A percentile compares a stretch with the other conserved stretches of the same genome.
These are phyloP conservation scores for Drosophila neonasuta DNA, from an alignment of 2,888 invertebrate genomes.

Conservation along the genomic window DNA sequence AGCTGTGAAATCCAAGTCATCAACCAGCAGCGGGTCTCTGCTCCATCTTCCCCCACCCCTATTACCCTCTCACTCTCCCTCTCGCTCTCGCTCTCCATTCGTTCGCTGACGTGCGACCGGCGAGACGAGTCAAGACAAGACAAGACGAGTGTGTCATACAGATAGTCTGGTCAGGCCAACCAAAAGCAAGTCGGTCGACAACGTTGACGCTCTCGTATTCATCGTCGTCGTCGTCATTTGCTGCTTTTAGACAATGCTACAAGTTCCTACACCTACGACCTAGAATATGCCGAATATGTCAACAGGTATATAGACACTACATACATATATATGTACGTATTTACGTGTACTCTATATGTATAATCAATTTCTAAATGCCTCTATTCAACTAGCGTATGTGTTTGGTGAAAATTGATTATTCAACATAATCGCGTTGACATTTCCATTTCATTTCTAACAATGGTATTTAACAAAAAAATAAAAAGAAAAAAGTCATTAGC, in stretches of 20 bases:
- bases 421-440: slow-evolving; percentile 28
- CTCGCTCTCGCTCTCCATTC: slow-evolving; percentile 6
- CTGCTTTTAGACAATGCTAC: slow-evolving; percentile 73
- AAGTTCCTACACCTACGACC: slow-evolving; percentile 77
- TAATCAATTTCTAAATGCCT: slow-evolving; percentile 37
- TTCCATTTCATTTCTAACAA: slow-evolving; percentile 32
- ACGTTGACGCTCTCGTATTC: slow-evolving; percentile 12
- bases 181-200: slow-evolving; percentile 26
- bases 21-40: slow-evolving; percentile 23
- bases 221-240: slow-evolving; percentile 62
- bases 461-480: slow-evolving; percentile 13
- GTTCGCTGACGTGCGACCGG: slow-evolving; percentile 35
- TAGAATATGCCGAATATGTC: slow-evolving; percentile 77
- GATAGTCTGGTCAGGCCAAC: slow-evolving; percentile 52
- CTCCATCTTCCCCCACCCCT: background rate
- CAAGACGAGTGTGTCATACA: slow-evolving; percentile 48
- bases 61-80: background rate
- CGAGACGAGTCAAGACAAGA: slow-evolving; percentile 29
- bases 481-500: background rate
- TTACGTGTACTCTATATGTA: slow-evolving; percentile 36
- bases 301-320: slow-evolving; percentile 66
- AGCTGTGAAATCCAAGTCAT: slow-evolving; percentile 55
- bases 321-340: slow-evolving; percentile 5
- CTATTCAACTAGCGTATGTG: slow-evolving; percentile 27
- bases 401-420: slow-evolving; percentile 41